Evolutionary conservation across 2,797 vertebrate species (phyloP).

Genomic region (Prunella strophiata): DNA sequence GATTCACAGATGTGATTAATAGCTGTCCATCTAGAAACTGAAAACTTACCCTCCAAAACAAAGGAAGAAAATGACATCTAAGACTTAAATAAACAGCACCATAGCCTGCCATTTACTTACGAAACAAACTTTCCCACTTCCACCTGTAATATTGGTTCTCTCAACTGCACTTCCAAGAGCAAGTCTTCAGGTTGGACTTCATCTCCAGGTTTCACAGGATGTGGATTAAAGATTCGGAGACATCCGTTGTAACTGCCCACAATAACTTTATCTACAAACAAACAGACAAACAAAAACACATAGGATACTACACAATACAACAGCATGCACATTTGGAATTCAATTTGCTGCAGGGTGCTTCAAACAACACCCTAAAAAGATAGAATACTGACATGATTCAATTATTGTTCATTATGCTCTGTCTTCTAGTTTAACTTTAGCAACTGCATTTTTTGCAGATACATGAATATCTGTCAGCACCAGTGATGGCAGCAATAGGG

Average conservation of each 20-base stretch:
- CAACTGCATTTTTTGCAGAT: background rate
- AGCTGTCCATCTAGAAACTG: background rate
- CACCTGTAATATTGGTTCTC: constrained; percentile 90
- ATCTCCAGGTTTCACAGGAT: constrained; percentile 80
- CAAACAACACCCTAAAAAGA: background rate
- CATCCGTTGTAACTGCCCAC: constrained; percentile 95
- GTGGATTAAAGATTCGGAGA: constrained; percentile 90
- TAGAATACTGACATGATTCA: background rate
- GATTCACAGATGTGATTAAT: background rate
- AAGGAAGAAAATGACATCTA: background rate
- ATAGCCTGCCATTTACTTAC: constrained; percentile 82
- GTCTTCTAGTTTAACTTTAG: background rate
- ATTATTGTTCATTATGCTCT: background rate
- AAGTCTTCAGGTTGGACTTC: constrained; percentile 81
- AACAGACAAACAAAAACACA: background rate
- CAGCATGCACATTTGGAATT: background rate
- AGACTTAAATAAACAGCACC: background rate
- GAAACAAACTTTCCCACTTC: constrained; percentile 97
- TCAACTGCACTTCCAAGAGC: constrained; percentile 90
- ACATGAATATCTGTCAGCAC: background rate
- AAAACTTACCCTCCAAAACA: background rate
- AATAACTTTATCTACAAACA: constrained; percentile 89
- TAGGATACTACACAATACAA: background rate
- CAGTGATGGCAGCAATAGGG: background rate
- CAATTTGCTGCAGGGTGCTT: background rate